A percentile compares a stretch with the other conserved stretches of the same genome.
These are phyloP conservation scores for Tenebrosternarchus preto DNA, from an alignment of 2,113 vertebrate genomes.

Conservation along the genomic window DNA sequence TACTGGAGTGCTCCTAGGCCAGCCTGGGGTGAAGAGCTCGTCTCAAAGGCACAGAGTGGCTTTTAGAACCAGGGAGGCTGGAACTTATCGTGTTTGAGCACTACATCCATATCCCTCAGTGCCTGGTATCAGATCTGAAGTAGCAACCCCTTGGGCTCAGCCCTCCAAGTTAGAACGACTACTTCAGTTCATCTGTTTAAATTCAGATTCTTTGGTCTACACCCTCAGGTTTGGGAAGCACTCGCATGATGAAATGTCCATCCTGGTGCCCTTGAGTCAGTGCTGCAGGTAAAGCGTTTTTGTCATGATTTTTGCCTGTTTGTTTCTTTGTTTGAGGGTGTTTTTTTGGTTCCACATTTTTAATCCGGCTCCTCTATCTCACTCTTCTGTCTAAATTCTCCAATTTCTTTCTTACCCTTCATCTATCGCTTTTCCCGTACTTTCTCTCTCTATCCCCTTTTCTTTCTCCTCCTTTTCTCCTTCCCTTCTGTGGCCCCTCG, in stretches of 20 bases:
- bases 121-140: background rate
- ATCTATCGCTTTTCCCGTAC: no score
- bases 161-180: background rate
- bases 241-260: constrained; percentile 93
- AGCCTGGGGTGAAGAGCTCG: background rate
- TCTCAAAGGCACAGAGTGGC: background rate
- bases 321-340: no score
- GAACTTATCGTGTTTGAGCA: background rate
- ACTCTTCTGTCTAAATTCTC: no score
- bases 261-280: constrained; percentile 92
- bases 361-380: no score
- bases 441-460: background rate
- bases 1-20: background rate
- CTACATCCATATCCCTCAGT: background rate
- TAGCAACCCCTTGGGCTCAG: background rate
- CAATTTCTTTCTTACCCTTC: no score
- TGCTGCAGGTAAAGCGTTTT: constrained; percentile 88
- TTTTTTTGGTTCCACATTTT: no score
- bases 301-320: background rate
- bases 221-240: constrained; percentile 91
- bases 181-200: background rate
- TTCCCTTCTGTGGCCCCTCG: background rate
- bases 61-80: no score
- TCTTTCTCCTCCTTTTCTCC: background rate
- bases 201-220: background rate